A percentile compares a stretch with the other conserved stretches of the same genome.
These are phyloP conservation scores for Tryphoninae sp. DNA, from an alignment of 2,888 invertebrate genomes.

Conservation along the genomic window DNA sequence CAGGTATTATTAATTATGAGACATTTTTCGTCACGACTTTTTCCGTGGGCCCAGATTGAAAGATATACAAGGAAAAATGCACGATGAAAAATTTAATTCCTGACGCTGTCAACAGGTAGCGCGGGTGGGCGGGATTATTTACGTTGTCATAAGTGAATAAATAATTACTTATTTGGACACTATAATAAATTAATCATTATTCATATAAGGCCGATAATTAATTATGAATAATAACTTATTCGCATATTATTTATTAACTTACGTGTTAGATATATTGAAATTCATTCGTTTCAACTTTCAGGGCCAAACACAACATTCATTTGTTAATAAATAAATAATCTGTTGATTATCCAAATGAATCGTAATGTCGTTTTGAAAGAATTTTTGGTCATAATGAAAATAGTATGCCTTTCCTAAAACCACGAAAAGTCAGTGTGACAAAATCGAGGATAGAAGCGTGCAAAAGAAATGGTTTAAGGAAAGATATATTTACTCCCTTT, in stretches of 20 bases:
- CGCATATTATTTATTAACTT: not conserved
- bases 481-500: slow-evolving; percentile 83
- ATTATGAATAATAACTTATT: not conserved
- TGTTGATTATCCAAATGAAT: not conserved
- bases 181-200: not conserved
- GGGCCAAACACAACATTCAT: not conserved
- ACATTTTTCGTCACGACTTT: no score
- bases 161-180: not conserved
- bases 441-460: slow-evolving; percentile 58
- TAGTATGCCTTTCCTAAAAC: slow-evolving; percentile 80
- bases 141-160: not conserved
- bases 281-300: not conserved
- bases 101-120: not conserved
- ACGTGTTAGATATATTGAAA: not conserved
- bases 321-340: not conserved
- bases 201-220: not conserved
- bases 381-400: slow-evolving; percentile 63
- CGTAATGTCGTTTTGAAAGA: not conserved
- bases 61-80: no score
- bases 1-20: no score
- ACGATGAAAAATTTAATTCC: no score
- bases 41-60: no score
- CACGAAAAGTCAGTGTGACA: slow-evolving; percentile 81
- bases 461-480: slow-evolving; percentile 83
- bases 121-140: not conserved